Percentiles rank a stretch among this genome's conserved stretches.
phyloP scores from a whole-genome alignment of 2,888 invertebrate species.

The Griposia aprilina region DNA sequence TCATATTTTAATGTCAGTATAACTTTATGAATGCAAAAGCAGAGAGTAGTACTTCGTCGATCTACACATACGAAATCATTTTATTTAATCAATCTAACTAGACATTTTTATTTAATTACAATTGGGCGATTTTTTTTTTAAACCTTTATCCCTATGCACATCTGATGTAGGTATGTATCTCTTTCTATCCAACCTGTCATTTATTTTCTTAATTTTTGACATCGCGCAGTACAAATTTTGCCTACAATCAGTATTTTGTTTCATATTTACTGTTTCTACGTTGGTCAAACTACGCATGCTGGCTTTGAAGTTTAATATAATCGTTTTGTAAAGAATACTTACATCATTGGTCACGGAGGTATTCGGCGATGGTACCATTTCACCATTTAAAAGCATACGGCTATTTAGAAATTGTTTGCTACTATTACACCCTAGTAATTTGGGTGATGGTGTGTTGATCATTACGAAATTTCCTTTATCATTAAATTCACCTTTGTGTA shows the following conservation, averaged over 20 bases:
- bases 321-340: neutral
- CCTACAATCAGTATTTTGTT: neutral
- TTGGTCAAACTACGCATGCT: neutral
- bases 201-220: neutral
- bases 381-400: neutral
- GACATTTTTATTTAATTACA: no score
- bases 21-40: no score
- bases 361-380: neutral
- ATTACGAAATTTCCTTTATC: constrained; percentile 21
- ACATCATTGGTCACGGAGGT: neutral
- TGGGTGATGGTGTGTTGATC: neutral
- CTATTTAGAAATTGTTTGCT: rapidly evolving
- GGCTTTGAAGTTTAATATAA: neutral
- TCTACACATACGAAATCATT: no score
- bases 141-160: no score
- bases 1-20: no score
- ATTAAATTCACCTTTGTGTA: constrained; percentile 63
- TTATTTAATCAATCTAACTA: no score
- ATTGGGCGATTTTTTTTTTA: no score
- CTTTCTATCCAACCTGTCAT: neutral
- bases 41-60: no score
- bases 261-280: neutral
- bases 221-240: neutral
- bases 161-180: no score
- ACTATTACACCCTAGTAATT: constrained; percentile 3